These are phyloP conservation scores for Caenorhabditis sp. DNA, from an alignment of 2,888 invertebrate genomes.

Conservation along the genomic window DNA sequence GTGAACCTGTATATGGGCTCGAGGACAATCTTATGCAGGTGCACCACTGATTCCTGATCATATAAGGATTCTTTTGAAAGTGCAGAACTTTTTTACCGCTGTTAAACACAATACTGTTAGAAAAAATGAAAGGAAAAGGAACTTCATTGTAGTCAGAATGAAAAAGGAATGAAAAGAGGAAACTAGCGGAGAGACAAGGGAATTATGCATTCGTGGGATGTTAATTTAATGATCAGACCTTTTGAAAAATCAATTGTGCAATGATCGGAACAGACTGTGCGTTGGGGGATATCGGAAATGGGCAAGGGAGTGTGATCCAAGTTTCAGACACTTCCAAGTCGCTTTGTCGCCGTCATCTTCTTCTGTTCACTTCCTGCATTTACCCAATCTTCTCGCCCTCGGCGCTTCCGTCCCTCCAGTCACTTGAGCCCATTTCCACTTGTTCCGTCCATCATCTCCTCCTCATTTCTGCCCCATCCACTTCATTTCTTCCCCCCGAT, in stretches of 20 bases:
- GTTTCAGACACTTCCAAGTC: not conserved
- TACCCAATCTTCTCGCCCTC: not conserved
- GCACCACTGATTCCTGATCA: slow-evolving; percentile 15
- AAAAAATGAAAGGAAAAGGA: not conserved
- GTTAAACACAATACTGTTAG: not conserved
- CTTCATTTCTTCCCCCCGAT: slow-evolving; percentile 18
- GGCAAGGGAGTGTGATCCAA: too few relatives aligned
- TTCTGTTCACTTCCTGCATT: too few relatives aligned
- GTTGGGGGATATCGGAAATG: not conserved
- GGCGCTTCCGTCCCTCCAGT: not conserved
- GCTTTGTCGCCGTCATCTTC: too few relatives aligned
- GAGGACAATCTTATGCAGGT: slow-evolving; percentile 15
- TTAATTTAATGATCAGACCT: slow-evolving; percentile 1
- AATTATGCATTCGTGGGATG: slow-evolving; percentile 4
- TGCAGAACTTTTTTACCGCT: not conserved
- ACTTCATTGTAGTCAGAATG: not conserved
- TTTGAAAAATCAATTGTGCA: not conserved
- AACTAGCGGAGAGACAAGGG: not conserved
- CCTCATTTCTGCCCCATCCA: slow-evolving; percentile 14
- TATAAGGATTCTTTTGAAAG: not conserved
- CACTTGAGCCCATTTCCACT: not conserved
- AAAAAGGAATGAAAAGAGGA: too few relatives aligned
- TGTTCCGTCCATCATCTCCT: not conserved
- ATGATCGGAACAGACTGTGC: not conserved
- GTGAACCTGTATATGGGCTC: slow-evolving; percentile 30